Conservation (phyloP, 2,888 invertebrate species). For the Apodemia duryi region DNA sequence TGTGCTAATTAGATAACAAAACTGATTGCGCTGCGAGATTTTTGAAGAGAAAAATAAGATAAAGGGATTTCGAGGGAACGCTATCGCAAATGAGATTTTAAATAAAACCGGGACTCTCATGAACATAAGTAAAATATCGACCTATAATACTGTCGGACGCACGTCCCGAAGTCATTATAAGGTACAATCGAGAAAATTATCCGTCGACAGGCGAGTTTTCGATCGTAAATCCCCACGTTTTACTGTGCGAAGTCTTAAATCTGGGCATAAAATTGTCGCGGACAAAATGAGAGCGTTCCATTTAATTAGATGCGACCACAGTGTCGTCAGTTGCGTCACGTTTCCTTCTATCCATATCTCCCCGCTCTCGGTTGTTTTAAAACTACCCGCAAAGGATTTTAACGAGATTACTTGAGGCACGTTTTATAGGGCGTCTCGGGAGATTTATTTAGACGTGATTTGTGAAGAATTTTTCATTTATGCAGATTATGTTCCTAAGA, state of each 20-base stretch:
- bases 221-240: constrained; percentile 58
- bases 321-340: constrained; percentile 44
- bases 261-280: constrained; percentile 64
- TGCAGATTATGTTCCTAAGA: constrained; percentile 61
- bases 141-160: constrained; percentile 36
- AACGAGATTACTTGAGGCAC: constrained; percentile 64
- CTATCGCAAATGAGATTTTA: constrained; percentile 12
- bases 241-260: constrained; percentile 58
- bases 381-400: constrained; percentile 70
- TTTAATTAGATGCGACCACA: constrained; percentile 66
- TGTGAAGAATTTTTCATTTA: constrained; percentile 59
- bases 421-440: constrained; percentile 69
- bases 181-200: constrained; percentile 55
- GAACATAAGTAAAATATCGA: constrained; percentile 40
- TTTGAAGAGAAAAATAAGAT: not conserved
- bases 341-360: constrained; percentile 32
- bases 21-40: not conserved
- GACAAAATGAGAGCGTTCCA: constrained; percentile 58
- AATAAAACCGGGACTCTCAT: constrained; percentile 37
- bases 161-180: constrained; percentile 46
- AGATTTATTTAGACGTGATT: constrained; percentile 67
- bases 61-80: not conserved
- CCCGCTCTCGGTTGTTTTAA: constrained; percentile 47
- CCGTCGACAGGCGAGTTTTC: constrained; percentile 50
- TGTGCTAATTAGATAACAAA: not conserved